Conservation (phyloP, 2,113 vertebrate genomes). For the Cyanoderma ruficeps region DNA sequence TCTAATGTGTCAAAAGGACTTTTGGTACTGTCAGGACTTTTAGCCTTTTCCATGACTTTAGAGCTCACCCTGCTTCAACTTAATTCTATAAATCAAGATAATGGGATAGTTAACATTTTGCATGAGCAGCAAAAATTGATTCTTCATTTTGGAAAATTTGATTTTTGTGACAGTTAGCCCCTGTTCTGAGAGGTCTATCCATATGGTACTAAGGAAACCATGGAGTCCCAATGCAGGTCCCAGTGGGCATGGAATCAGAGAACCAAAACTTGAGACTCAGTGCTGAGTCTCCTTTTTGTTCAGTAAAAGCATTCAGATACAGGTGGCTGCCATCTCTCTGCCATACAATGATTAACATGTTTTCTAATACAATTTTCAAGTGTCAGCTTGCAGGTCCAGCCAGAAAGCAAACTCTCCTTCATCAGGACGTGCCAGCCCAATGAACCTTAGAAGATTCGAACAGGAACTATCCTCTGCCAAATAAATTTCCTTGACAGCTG, state of each 20-base stretch:
- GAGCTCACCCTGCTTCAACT: not conserved
- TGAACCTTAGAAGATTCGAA: not conserved
- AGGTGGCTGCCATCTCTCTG: not conserved
- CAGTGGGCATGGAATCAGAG: not conserved
- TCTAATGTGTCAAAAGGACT: not conserved
- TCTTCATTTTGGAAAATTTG: not conserved
- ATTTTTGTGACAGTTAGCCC: not conserved
- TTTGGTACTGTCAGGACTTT: not conserved
- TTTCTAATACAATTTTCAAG: not conserved
- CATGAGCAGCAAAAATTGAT: not conserved
- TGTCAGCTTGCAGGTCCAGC: not conserved
- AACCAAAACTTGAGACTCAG: not conserved
- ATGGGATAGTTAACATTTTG: not conserved
- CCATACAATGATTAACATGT: not conserved
- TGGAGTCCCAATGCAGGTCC: not conserved
- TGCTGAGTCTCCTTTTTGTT: not conserved
- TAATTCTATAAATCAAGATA: not conserved
- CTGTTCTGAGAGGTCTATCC: not conserved
- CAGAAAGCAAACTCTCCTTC: not conserved
- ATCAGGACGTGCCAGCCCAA: not conserved
- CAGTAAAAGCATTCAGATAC: not conserved
- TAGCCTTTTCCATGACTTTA: not conserved
- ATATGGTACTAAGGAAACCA: not conserved
- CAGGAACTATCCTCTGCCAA: not conserved
- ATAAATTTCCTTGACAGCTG: not conserved